A percentile compares a stretch with the other conserved stretches of the same genome.
Evolutionary conservation across 2,113 vertebrate species (phyloP).

Genomic region (Triplophysa siluroides): DNA sequence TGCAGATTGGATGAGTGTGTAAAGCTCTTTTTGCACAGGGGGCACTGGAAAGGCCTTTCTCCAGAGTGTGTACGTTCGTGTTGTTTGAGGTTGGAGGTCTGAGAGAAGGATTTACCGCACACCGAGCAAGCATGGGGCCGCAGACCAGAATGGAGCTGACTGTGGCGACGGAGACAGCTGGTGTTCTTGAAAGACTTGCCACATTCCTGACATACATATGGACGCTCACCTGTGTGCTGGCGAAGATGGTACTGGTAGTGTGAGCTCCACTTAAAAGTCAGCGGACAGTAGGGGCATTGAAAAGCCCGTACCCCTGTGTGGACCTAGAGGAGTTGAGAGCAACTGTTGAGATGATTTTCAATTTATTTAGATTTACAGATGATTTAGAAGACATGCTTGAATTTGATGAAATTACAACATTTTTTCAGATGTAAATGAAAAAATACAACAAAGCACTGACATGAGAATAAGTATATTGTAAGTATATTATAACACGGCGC

Average conservation of each 20-base stretch:
- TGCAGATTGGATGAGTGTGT: conserved; percentile 89
- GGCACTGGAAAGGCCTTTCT: conserved; percentile 81
- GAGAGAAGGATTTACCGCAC: conserved; percentile 88
- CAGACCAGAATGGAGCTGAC: conserved; percentile 88
- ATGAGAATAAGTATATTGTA: too few relatives aligned
- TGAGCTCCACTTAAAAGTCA: conserved; percentile 93
- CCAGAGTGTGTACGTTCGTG: conserved; percentile 90
- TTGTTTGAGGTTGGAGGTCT: conserved; percentile 90
- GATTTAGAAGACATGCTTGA: not conserved
- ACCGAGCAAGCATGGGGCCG: conserved; percentile 83
- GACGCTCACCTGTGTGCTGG: conserved; percentile 88
- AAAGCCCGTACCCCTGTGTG: conserved; percentile 91
- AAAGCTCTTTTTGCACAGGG: conserved; percentile 82
- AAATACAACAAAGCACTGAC: not conserved
- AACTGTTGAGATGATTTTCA: not conserved
- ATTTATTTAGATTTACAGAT: not conserved
- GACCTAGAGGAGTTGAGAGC: conserved; percentile 64
- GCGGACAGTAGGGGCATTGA: conserved; percentile 86
- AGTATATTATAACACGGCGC: not conserved
- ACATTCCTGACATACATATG: conserved; percentile 86
- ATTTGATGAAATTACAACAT: not conserved
- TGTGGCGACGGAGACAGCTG: conserved; percentile 86
- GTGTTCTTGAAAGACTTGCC: conserved; percentile 93
- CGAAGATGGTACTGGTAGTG: conserved; percentile 92
- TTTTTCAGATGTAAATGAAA: too few relatives aligned